Evolutionary conservation across 2,888 invertebrate species (phyloP).

Genomic region (Scaptomyza parva): DNA sequence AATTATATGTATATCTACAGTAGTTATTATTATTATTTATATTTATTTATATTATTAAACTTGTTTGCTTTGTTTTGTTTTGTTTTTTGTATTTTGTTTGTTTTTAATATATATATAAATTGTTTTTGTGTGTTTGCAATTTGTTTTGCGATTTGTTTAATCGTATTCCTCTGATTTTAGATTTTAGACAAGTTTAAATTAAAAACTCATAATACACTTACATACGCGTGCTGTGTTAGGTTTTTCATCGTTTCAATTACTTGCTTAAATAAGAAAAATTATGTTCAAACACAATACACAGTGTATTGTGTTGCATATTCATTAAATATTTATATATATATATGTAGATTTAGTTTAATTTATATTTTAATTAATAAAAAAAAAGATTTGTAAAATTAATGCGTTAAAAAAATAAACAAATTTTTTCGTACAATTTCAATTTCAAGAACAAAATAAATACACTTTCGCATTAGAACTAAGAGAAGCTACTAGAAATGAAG

Average conservation of each 20-base stretch:
- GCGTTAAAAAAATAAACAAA: constrained; percentile 32
- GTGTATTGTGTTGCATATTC: constrained; percentile 16
- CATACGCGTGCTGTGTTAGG: constrained; percentile 40
- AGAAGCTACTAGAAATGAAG: constrained; percentile 55
- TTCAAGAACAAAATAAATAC: constrained; percentile 61
- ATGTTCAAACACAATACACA: constrained; percentile 39
- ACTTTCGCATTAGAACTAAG: constrained; percentile 44
- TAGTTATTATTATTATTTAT: constrained; percentile 61
- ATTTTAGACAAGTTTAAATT: constrained; percentile 48
- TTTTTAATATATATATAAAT: too few species aligned
- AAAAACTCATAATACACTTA: constrained; percentile 61
- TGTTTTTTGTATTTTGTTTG: too few species aligned
- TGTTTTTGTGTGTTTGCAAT: constrained; percentile 34
- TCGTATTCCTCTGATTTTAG: constrained; percentile 36
- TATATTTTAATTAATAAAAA: constrained; percentile 31
- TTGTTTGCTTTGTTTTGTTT: constrained; percentile 36
- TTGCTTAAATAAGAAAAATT: constrained; percentile 62
- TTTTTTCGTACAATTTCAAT: constrained; percentile 41
- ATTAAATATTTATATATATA: constrained; percentile 37
- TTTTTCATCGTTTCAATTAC: constrained; percentile 19
- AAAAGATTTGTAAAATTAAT: constrained; percentile 41
- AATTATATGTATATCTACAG: constrained; percentile 62
- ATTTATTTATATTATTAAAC: constrained; percentile 63
- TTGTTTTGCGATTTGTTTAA: constrained; percentile 25
- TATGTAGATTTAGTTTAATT: constrained; percentile 25